Evolutionary conservation across 2,888 invertebrate species (phyloP).

Genomic region (Saturnia pavonia): DNA sequence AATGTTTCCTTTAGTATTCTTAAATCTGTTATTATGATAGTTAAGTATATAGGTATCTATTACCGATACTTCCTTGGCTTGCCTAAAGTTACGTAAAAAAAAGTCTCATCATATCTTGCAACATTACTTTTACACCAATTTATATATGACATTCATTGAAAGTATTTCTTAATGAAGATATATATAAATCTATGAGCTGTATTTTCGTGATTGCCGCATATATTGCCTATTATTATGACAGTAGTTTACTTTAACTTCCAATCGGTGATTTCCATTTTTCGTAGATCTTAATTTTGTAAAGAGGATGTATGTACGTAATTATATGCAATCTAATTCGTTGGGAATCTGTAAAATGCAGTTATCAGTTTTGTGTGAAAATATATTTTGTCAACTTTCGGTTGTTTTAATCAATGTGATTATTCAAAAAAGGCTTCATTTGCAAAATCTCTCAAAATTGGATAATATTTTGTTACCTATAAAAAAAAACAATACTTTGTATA

Average conservation of each 20-base stretch:
- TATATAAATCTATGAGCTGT: too few relatives aligned
- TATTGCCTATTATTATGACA: constrained; percentile 1
- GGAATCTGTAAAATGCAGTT: neutral
- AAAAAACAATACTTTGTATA: constrained; percentile 29
- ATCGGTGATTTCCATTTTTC: constrained; percentile 45
- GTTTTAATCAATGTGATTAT: neutral
- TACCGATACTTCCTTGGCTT: neutral
- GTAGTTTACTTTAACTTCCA: constrained; percentile 33
- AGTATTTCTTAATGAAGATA: neutral
- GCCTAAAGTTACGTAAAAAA: neutral
- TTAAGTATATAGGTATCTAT: neutral
- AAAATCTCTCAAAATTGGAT: neutral
- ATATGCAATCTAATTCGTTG: neutral
- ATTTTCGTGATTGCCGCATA: neutral
- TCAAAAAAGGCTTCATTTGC: neutral
- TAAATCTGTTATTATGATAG: neutral
- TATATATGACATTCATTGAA: neutral
- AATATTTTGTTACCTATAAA: neutral
- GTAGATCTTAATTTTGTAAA: constrained; percentile 45
- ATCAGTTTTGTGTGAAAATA: neutral
- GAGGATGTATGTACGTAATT: constrained; percentile 12
- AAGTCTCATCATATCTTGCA: neutral
- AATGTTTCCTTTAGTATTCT: constrained; percentile 3
- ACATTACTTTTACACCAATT: neutral
- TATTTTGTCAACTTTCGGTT: neutral